Percentiles rank a stretch among this genome's conserved stretches.
These are phyloP conservation scores for Saiga tatarica DNA, from an alignment of 2,113 vertebrate species.

Conservation along the genomic window DNA sequence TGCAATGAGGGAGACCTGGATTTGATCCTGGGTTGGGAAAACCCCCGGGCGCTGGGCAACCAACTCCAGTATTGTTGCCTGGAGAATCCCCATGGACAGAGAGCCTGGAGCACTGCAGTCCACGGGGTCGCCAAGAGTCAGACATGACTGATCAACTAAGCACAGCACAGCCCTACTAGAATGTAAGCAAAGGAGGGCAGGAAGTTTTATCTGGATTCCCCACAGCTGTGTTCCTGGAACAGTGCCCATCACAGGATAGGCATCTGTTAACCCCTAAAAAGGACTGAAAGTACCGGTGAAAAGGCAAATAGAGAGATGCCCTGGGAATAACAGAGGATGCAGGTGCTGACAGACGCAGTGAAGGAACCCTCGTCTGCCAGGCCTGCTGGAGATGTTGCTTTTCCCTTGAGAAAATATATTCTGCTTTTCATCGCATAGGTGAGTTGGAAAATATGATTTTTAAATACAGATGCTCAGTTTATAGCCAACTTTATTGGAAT, in stretches of 20 bases:
- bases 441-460: background rate
- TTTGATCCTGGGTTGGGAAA: background rate
- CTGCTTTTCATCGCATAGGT: background rate
- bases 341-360: rapidly evolving
- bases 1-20: background rate
- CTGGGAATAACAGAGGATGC: rapidly evolving
- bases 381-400: rapidly evolving
- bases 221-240: too few relatives aligned
- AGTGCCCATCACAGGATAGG: background rate
- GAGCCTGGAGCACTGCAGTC: background rate
- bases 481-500: background rate
- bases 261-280: rapidly evolving
- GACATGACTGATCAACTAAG: background rate
- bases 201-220: background rate
- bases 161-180: background rate
- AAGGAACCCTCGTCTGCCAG: rapidly evolving
- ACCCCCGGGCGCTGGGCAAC: background rate
- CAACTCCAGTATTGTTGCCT: background rate
- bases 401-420: background rate
- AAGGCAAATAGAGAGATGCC: rapidly evolving
- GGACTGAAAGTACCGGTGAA: rapidly evolving
- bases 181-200: too few relatives aligned
- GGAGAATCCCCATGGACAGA: background rate
- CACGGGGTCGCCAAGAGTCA: rapidly evolving
- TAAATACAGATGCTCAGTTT: slow-evolving; percentile 34